phyloP scores from a whole-genome alignment of 2,797 vertebrate species.

The Ptychobarbus kaznakovi region DNA sequence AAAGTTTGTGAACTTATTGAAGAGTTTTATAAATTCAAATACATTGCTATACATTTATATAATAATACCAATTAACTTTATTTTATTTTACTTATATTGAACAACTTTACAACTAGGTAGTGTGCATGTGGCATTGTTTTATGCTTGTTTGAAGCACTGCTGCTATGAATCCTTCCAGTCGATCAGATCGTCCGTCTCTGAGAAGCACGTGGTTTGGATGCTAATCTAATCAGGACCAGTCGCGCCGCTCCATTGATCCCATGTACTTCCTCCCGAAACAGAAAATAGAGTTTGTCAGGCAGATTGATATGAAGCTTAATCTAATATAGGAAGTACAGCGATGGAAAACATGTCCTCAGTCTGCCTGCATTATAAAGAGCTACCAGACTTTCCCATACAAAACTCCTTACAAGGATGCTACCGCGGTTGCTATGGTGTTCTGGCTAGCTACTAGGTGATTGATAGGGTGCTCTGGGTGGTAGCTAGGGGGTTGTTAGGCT shows the following conservation, averaged over 20 bases:
- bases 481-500: too few species aligned
- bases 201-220: background rate
- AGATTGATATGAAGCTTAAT: background rate
- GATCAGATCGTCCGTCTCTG: background rate
- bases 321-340: constrained; percentile 1
- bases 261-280: background rate
- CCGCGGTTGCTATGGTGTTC: background rate
- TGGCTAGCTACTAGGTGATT: too few species aligned
- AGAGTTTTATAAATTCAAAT: background rate
- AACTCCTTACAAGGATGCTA: background rate
- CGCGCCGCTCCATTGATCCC: background rate
- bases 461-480: too few species aligned
- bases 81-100: background rate
- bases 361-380: background rate
- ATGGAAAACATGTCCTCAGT: background rate
- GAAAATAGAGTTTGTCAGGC: background rate
- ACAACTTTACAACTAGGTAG: background rate
- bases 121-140: background rate
- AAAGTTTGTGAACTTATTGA: too few species aligned
- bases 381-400: background rate
- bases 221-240: background rate
- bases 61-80: background rate
- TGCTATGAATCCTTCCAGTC: background rate
- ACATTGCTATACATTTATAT: background rate
- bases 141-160: background rate